Evolutionary conservation across 2,113 vertebrate species (phyloP), one percentile per base, ranked within the genome.

Genomic region (Nesogale talazaci): DNA sequence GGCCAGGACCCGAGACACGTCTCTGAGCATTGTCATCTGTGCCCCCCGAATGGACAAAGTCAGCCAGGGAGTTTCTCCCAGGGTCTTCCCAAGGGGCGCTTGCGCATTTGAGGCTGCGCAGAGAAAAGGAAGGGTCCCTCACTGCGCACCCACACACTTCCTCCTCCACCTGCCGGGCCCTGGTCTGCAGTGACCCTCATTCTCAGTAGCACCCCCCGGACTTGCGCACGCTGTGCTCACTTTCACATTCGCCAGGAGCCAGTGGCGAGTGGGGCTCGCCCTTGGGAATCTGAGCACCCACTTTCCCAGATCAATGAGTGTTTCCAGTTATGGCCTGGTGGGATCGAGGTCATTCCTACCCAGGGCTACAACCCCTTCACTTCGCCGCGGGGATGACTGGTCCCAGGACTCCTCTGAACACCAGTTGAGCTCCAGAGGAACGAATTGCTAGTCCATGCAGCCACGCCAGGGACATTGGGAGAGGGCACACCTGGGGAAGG

Each of bases 71-170:
- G 38, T 46, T n/a, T 57, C 9, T 34, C 34, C 76, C 4, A 42
- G 16, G 19, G 14, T 42, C 65, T 72, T 59, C 27, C 14, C 27
- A 15, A 59, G 56, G 31, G 17, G 27, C 65, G 31, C 56, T 56
- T 0, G 8, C 38, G 42, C 31, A 25, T 25, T 23, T 7, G 52
- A 31, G 14, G 23, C 59, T 8, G 29, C 63, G 36, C 0, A 0
- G 36, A 40, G 82, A 27, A 34, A 14, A 6, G 5, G 63, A 4
- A n/a, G n/a, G n/a, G 70, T 31, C 75, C 27, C 10, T 17, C 14
- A 34, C 46, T 59, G 5, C n/a, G 20, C 4, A 17, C 40, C 16
- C 3, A 10, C 46, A 1, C 6, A 0, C 17, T 14, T 61, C 77
- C 67, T 17, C 1, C 6, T 6, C 1, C 56, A 6, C 40, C 69